Percentiles rank a stretch among this genome's conserved stretches.
These are phyloP conservation scores for Serripes groenlandicus DNA, from an alignment of 2,888 invertebrate species.

Conservation along the genomic window DNA sequence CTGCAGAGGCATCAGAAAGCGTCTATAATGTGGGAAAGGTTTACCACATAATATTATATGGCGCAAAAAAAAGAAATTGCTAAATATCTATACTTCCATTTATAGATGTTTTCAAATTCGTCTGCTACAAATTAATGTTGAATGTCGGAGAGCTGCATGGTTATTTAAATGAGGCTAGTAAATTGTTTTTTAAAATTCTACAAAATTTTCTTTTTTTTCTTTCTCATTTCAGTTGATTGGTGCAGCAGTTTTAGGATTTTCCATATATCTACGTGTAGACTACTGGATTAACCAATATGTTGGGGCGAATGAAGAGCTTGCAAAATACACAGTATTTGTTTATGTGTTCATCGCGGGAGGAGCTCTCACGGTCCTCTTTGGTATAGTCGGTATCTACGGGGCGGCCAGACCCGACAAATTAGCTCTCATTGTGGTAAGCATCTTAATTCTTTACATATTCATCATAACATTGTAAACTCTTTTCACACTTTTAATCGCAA, in stretches of 20 bases:
- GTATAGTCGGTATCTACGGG: conserved; percentile 79
- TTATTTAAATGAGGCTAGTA: no score
- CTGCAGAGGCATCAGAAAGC: no score
- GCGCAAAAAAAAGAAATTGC: no score
- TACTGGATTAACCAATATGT: conserved; percentile 80
- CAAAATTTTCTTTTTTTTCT: conserved; percentile 1
- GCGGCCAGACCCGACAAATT: conserved; percentile 74
- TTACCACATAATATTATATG: no score
- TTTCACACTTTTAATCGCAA: no score
- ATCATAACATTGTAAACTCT: no score
- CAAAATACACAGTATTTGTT: conserved; percentile 74
- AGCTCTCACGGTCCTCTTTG: conserved; percentile 71
- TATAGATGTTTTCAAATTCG: no score
- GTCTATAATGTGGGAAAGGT: no score
- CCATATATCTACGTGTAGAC: conserved; percentile 80
- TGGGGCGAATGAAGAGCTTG: conserved; percentile 71
- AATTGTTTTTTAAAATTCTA: background rate
- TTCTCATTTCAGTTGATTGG: conserved; percentile 77
- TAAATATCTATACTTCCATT: no score
- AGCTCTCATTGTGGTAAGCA: conserved; percentile 77
- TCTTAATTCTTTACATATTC: no score
- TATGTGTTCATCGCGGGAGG: conserved; percentile 79
- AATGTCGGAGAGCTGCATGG: no score
- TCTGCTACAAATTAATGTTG: no score
- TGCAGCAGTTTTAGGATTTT: conserved; percentile 77